Percentiles rank a stretch among this genome's conserved stretches.
Evolutionary conservation across 2,888 invertebrate genomes (phyloP).

Genomic region (Yponomeuta plumbellus): DNA sequence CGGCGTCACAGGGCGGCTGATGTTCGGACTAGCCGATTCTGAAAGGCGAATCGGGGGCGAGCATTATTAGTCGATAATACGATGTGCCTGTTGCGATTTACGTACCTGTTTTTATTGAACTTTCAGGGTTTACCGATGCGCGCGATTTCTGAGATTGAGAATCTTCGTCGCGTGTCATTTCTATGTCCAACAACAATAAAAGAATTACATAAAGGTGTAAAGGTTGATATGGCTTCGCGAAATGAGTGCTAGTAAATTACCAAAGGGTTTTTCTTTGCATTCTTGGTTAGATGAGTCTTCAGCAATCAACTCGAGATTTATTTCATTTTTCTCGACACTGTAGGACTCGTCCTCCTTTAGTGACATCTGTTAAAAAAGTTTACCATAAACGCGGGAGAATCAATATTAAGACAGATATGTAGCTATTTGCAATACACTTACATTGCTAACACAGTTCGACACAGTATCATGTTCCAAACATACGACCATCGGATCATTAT

Average conservation of each 20-base stretch:
- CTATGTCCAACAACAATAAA: background rate
- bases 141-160: background rate
- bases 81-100: too few relatives aligned
- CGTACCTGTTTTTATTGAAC: background rate
- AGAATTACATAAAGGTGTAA: background rate
- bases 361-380: background rate
- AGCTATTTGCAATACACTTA: background rate
- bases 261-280: background rate
- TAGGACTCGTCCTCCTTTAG: background rate
- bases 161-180: background rate
- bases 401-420: background rate
- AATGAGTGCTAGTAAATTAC: background rate
- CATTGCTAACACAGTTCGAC: background rate
- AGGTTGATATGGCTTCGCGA: background rate
- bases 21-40: constrained; percentile 15
- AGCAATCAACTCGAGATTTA: background rate
- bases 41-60: background rate
- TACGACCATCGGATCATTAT: background rate
- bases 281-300: background rate
- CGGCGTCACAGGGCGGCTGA: constrained; percentile 33
- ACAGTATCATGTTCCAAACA: background rate
- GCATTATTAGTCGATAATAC: background rate
- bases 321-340: background rate
- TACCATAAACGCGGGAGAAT: background rate
- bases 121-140: background rate